Conservation (phyloP, 2,113 vertebrate genomes). For the Coturnix japonica region DNA sequence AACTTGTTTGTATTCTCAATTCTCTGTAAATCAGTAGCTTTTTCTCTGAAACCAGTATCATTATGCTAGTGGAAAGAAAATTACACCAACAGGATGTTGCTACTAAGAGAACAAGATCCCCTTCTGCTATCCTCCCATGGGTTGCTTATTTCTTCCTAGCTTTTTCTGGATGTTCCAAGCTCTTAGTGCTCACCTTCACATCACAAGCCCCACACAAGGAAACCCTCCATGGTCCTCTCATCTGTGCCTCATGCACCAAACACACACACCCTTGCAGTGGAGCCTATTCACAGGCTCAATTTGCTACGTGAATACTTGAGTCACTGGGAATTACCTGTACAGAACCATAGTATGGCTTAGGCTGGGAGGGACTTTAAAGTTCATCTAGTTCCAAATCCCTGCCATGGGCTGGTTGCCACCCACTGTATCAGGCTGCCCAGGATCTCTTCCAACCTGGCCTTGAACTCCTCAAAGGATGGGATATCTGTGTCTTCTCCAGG, state of each 20-base stretch:
- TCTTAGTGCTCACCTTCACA: not conserved
- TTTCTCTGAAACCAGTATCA: not conserved
- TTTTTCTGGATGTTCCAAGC: not conserved
- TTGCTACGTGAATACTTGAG: not conserved
- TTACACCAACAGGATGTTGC: not conserved
- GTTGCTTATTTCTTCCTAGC: not conserved
- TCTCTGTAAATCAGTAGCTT: not conserved
- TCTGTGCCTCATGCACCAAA: not conserved
- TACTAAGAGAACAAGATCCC: not conserved
- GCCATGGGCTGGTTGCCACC: no score
- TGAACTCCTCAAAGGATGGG: no score
- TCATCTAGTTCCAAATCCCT: no score
- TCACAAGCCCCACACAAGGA: rapidly evolving
- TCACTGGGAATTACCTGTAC: not conserved
- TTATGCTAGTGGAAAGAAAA: conserved; percentile 5
- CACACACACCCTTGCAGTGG: not conserved
- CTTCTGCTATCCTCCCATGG: not conserved
- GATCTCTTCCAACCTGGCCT: no score
- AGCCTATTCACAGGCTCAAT: not conserved
- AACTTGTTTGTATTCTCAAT: conserved; percentile 6
- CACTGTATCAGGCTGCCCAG: no score
- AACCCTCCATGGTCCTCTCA: rapidly evolving
- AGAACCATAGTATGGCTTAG: not conserved
- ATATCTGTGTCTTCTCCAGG: no score
- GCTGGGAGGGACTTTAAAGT: no score